Evolutionary conservation across 2,797 vertebrate genomes (phyloP).

Genomic region (Antennarius maculatus): DNA sequence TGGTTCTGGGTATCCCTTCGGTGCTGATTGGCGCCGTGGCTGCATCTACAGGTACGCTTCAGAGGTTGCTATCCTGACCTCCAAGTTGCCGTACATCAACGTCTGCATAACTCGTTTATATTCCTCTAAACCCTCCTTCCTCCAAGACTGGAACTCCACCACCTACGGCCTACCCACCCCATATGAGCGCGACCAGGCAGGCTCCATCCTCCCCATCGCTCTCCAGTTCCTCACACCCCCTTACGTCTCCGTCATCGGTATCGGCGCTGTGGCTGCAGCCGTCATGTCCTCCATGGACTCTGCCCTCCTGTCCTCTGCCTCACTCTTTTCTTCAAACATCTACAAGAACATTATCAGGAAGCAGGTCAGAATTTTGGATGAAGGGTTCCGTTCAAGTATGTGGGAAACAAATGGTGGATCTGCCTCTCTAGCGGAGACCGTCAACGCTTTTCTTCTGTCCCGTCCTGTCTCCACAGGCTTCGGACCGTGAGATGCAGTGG

Average conservation of each 20-base stretch:
- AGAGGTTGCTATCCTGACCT: not conserved
- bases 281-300: slow-evolving; percentile 83
- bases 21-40: slow-evolving; percentile 76
- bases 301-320: slow-evolving; percentile 76
- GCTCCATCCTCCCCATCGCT: slow-evolving; percentile 72
- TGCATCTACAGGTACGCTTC: slow-evolving; percentile 71
- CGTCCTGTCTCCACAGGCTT: slow-evolving; percentile 69
- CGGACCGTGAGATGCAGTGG: slow-evolving; percentile 83
- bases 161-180: slow-evolving; percentile 63
- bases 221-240: slow-evolving; percentile 65
- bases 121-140: not conserved
- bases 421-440: not conserved
- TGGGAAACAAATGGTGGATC: no score
- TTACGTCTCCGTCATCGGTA: slow-evolving; percentile 65
- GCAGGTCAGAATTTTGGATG: slow-evolving; percentile 32
- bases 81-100: not conserved
- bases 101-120: not conserved
- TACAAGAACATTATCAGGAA: slow-evolving; percentile 78
- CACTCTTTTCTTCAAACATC: slow-evolving; percentile 74
- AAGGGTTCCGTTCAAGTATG: no score
- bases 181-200: slow-evolving; percentile 57
- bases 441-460: not conserved
- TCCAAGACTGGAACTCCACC: slow-evolving; percentile 75
- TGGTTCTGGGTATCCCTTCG: slow-evolving; percentile 78
- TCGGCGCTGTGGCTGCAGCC: slow-evolving; percentile 76